phyloP scores from a whole-genome alignment of 2,888 invertebrate genomes.

The Cryptops parisi region DNA sequence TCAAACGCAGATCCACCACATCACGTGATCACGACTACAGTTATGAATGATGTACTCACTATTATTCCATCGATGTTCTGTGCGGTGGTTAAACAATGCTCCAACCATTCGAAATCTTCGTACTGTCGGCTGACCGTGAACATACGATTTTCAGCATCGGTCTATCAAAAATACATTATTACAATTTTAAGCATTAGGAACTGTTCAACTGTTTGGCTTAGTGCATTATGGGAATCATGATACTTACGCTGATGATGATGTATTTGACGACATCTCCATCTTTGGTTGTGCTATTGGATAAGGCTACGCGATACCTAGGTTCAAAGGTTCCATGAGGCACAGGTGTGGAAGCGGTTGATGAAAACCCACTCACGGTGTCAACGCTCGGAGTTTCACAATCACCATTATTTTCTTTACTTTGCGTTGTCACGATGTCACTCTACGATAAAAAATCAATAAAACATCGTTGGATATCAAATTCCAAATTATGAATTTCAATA shows the following conservation, averaged over 20 bases:
- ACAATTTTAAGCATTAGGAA: too few species aligned
- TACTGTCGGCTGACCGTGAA: conserved; percentile 26
- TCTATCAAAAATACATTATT: background rate
- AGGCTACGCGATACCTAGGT: conserved; percentile 21
- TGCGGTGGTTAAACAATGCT: conserved; percentile 32
- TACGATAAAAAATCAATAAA: too few species aligned
- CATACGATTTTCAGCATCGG: conserved; percentile 4
- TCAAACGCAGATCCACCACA: too few species aligned
- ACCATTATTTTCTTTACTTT: too few species aligned
- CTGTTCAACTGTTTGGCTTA: too few species aligned
- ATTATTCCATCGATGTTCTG: conserved; percentile 31
- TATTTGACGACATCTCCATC: conserved; percentile 26
- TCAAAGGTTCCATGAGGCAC: conserved; percentile 22
- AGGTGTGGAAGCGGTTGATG: conserved; percentile 22
- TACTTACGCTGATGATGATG: conserved; percentile 20
- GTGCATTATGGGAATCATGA: background rate
- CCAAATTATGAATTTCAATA: too few species aligned
- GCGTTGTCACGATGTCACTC: too few species aligned
- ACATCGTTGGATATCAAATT: too few species aligned
- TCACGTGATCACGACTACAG: too few species aligned
- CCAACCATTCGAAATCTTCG: conserved; percentile 35
- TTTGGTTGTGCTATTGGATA: conserved; percentile 24
- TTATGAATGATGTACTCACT: conserved; percentile 23
- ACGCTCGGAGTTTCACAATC: conserved; percentile 13
- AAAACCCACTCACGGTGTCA: conserved; percentile 20